phyloP scores from a whole-genome alignment of 2,797 vertebrate species.

The Rhinogobio ventralis region DNA sequence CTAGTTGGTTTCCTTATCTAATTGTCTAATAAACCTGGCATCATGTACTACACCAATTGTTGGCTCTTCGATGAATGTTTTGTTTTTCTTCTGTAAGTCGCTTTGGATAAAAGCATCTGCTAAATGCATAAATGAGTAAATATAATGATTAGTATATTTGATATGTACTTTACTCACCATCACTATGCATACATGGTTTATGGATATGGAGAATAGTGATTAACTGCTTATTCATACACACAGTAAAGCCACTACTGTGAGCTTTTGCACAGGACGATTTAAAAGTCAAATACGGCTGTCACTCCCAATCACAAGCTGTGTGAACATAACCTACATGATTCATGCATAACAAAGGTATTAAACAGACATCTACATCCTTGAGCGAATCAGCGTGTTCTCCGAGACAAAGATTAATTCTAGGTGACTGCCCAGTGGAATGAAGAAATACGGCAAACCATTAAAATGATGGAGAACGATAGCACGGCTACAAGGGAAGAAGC shows the following conservation, averaged over 20 bases:
- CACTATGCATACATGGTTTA: not conserved
- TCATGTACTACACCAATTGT: no score
- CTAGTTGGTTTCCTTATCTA: no score
- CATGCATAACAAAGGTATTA: not conserved
- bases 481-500: constrained; percentile 61
- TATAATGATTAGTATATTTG: not conserved
- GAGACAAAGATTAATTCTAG: constrained; percentile 35
- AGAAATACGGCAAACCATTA: constrained; percentile 65
- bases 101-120: no score
- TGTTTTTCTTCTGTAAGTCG: no score
- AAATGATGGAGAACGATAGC: constrained; percentile 64
- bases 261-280: not conserved
- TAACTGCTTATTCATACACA: not conserved
- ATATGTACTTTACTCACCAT: not conserved
- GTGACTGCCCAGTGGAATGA: constrained; percentile 37
- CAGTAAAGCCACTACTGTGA: not conserved
- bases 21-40: no score
- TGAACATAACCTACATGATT: not conserved
- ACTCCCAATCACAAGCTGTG: not conserved
- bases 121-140: no score
- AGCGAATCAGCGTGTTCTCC: constrained; percentile 27
- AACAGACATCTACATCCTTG: not conserved
- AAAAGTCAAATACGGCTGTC: not conserved
- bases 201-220: not conserved
- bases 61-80: no score